These are phyloP conservation scores for Hydra vulgaris DNA, from an alignment of 30 jellyfish, hydroid and myxozoan genomes.

Conservation along the genomic window DNA sequence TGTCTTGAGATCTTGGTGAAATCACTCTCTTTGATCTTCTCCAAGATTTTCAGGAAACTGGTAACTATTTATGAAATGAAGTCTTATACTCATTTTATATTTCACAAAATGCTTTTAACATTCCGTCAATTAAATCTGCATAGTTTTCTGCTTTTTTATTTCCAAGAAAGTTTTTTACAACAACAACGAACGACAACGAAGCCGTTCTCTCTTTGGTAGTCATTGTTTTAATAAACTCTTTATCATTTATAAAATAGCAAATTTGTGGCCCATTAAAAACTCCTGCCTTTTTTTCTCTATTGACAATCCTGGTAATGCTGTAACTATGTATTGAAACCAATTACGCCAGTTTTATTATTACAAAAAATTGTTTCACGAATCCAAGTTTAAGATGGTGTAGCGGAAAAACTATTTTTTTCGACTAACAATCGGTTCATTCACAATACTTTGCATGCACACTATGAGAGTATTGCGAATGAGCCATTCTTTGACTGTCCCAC, in stretches of 20 bases:
- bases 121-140: background rate
- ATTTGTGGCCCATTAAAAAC: background rate
- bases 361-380: background rate
- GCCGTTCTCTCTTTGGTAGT: background rate
- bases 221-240: background rate
- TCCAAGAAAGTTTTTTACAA: background rate
- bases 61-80: background rate
- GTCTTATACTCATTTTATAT: background rate
- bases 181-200: background rate
- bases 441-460: background rate
- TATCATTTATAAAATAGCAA: background rate
- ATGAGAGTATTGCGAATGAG: background rate
- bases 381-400: background rate
- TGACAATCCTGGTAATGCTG: background rate
- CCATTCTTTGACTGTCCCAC: background rate
- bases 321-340: background rate
- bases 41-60: background rate
- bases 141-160: background rate
- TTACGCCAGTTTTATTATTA: background rate
- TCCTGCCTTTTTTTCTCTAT: background rate
- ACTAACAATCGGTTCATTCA: background rate
- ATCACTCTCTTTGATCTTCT: background rate
- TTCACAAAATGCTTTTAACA: background rate
- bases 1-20: background rate
- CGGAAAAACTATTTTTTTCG: background rate